These are phyloP conservation scores for Synanthedon myopaeformis DNA, from an alignment of 2,888 invertebrate species.

Conservation along the genomic window DNA sequence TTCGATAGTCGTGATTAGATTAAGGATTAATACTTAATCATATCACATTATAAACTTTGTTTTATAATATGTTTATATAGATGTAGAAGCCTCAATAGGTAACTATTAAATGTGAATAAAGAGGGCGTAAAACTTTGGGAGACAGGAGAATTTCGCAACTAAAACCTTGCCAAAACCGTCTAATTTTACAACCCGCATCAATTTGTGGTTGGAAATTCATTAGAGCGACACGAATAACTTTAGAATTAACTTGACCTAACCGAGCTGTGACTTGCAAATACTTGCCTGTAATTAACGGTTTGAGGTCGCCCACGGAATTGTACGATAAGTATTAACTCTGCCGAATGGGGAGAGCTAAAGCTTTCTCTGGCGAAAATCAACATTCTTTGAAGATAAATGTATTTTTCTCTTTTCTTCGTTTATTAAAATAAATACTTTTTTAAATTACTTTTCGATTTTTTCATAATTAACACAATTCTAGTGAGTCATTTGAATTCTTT, in stretches of 20 bases:
- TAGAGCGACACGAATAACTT: background rate
- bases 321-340: background rate
- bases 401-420: background rate
- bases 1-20: too few species aligned
- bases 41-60: too few species aligned
- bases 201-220: background rate
- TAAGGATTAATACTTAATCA: too few species aligned
- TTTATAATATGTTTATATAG: too few species aligned
- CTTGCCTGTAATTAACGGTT: slow-evolving; percentile 2
- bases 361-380: background rate
- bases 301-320: background rate
- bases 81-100: too few species aligned
- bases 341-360: background rate
- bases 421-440: too few species aligned
- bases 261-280: slow-evolving; percentile 2
- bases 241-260: background rate
- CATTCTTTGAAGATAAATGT: background rate
- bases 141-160: background rate
- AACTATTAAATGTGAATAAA: too few species aligned
- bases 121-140: background rate
- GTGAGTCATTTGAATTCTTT: too few species aligned
- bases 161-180: background rate
- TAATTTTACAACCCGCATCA: background rate
- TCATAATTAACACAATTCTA: too few species aligned
- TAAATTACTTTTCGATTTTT: too few species aligned